Conservation (phyloP, 92 coral and sea anemone species). For the Bergia sp. region DNA sequence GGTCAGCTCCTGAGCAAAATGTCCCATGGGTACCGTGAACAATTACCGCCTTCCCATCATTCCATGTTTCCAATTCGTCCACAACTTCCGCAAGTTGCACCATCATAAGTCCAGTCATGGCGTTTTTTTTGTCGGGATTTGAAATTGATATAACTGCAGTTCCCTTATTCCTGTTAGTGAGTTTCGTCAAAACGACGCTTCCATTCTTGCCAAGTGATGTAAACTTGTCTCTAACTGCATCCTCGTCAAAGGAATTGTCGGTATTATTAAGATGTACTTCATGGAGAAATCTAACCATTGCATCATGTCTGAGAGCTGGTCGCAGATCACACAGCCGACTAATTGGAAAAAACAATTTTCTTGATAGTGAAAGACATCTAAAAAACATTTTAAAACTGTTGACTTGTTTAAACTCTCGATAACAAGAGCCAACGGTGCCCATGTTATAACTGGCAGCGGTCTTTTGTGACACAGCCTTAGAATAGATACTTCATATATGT, state of each 20-base stretch:
- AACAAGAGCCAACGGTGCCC: too few relatives aligned
- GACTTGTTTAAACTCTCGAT: too few relatives aligned
- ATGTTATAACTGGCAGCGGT: too few relatives aligned
- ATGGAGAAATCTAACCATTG: not conserved
- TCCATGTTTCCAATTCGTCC: slow-evolving; percentile 86
- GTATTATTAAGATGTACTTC: not conserved
- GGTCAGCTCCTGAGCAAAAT: slow-evolving; percentile 93
- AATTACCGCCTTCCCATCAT: slow-evolving; percentile 80
- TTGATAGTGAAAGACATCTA: not conserved
- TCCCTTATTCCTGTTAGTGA: slow-evolving; percentile 50
- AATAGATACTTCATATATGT: too few relatives aligned
- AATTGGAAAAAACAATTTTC: not conserved
- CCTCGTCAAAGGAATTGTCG: slow-evolving; percentile 63
- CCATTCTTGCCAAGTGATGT: slow-evolving; percentile 61
- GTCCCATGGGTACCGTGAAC: slow-evolving; percentile 75
- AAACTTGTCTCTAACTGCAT: slow-evolving; percentile 55
- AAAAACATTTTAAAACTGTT: not conserved
- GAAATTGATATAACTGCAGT: slow-evolving; percentile 69
- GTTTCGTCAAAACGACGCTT: slow-evolving; percentile 59
- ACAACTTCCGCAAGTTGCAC: slow-evolving; percentile 85
- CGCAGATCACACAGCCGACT: not conserved
- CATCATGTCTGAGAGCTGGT: not conserved
- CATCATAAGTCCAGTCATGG: slow-evolving; percentile 94
- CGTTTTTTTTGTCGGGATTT: slow-evolving; percentile 80
- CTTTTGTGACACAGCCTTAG: too few relatives aligned